Evolutionary conservation across 1,140 invertebrate genomes (phyloP), one percentile per base, ranked within the genome.

Genomic region (Drosophila funebris): DNA sequence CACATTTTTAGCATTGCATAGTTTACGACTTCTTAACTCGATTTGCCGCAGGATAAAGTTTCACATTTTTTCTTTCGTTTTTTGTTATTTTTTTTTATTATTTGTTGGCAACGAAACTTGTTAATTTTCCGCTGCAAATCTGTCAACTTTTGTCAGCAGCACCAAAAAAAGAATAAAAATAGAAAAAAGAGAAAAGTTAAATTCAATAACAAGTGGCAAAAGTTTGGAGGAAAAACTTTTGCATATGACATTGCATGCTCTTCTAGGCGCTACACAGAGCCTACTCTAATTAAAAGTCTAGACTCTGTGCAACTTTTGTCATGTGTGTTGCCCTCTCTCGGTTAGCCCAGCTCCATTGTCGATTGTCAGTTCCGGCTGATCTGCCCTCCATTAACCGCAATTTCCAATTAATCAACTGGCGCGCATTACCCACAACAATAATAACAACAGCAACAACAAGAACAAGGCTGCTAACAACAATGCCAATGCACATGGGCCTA

Each of bases 111-210:
- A 73, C 46, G 71, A 67, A 87, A 87, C 83, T 87, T 87, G 82
- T 87, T 87, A 87, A 87, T 87, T 87, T 87, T 87, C 82, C 83
- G 78, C 82, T 88, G 82, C 78, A 78, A 88, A 87, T 87, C 78
- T 87, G 82, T 87, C 82, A 87, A 87, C 78, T 88, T 88, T 75
- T 76, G 60, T 39, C 44, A 73, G 50, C 39, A 22, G 22, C 33
- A n/a, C 20, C 27, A 53, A 56, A 57, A 33, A 61, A 56, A 22
- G 33, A 22, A 13, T 43, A 52, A 13, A 46, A 16, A 14, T 8
- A 27, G 13, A 57, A 41, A 57, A 14, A 29, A 14, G 20, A 48
- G 18, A 46, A 61, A 37, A 52, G 27, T 27, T 57, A 61, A 82
- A 73, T 76, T 76, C 78, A 78, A 78, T 82, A 78, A 68, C 74